A percentile compares a stretch with the other conserved stretches of the same genome.
Evolutionary conservation across 1,140 invertebrate species (phyloP).

Genomic region (Drosophila punjabiensis): DNA sequence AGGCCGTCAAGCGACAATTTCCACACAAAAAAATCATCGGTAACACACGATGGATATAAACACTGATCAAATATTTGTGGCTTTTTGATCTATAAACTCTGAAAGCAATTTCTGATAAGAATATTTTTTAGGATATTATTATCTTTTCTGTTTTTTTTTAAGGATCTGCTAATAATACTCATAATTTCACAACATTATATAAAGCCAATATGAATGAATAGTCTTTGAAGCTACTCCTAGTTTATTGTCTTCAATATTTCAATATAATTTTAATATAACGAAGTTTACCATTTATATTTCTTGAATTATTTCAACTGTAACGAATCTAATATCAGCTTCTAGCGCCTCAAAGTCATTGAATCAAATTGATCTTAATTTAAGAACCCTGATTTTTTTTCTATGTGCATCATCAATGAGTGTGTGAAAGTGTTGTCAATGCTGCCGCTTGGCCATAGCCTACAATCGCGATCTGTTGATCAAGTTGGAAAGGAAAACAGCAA

Average conservation of each 20-base stretch:
- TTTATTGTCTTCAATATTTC: neutral
- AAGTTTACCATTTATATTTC: no score
- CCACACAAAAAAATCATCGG: constrained; percentile 13
- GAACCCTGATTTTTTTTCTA: neutral
- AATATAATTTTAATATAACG: neutral
- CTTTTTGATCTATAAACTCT: neutral
- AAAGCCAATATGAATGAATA: neutral
- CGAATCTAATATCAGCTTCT: neutral
- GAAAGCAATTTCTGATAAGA: no score
- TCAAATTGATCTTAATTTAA: neutral
- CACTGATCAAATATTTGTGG: neutral
- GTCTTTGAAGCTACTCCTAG: neutral
- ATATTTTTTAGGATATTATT: no score
- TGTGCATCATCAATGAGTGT: constrained; percentile 20
- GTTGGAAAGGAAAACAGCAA: constrained; percentile 44
- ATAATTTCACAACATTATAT: neutral
- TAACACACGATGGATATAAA: neutral
- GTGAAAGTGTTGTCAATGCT: constrained; percentile 66
- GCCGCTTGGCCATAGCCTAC: constrained; percentile 48
- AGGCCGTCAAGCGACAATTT: constrained; percentile 34
- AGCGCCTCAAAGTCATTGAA: neutral
- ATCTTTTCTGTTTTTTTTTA: neutral
- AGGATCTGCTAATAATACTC: neutral
- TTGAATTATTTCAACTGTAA: no score
- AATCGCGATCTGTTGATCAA: constrained; percentile 42